Base-by-base conservation (phyloP, 1,140 invertebrate species). In the Scaptomyza pallida region DNA sequence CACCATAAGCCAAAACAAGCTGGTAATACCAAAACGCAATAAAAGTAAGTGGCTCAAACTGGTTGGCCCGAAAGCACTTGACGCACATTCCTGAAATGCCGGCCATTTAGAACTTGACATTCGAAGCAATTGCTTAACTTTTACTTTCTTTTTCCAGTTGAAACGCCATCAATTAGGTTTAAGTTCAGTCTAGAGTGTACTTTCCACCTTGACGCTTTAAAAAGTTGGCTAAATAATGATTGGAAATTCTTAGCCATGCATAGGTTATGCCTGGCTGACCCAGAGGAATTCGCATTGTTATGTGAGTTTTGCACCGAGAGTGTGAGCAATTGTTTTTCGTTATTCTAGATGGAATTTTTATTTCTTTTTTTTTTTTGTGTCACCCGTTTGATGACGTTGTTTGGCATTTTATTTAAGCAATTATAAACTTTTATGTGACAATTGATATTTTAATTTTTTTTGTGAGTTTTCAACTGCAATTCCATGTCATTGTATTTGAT, bases 191-290 rank as follows among this genome's bases (percentile, higher is more conserved):
- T 10, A 40, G 17, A 35, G 16, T 51, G 48, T 15, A 35, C 44
- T 23, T 47, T 47, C 19, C 5, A 47, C 30, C n/a, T n/a, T n/a
- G n/a, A n/a, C n/a, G n/a, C n/a, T n/a, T n/a, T n/a, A n/a, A 16
- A 21, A 2, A 51, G 48, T 51, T 35, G 48, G 33, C 10, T 45
- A 16, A 33, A 33, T 40, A 43, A 17, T 59, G 35, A 61, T 75
- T 65, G 45, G 13, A 73, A 55, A 81, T 85, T 85, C 81, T 86
- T 77, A 64, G 78, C 59, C 63, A 57, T 63, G 59, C 67, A 77
- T 86, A 81, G 77, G 86, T 85, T 74, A 85, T 85, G 82, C 77
- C 70, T 88, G 48, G 70, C 43, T 81, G 82, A 41, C 40, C 65
- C 37, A 63, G 52, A 72, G 81, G 81, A 85, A 85, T 85, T 67